phyloP scores from a whole-genome alignment of 2,797 vertebrate species.

The Halcyon chelicuti region DNA sequence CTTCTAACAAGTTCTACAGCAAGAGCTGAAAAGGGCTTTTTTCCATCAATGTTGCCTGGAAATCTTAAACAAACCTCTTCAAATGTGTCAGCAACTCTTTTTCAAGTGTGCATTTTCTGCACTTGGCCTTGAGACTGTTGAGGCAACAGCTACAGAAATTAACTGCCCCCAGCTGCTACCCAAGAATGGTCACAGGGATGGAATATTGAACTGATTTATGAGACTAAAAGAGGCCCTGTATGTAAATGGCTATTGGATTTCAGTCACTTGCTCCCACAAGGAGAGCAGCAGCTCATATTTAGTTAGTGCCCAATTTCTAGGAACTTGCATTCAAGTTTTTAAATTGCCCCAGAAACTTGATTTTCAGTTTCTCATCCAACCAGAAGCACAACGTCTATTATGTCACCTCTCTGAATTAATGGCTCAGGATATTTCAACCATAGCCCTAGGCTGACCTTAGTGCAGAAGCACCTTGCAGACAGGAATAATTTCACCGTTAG shows the following conservation, averaged over 20 bases:
- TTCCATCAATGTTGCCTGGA: not conserved
- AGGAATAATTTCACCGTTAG: not conserved
- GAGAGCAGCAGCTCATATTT: not conserved
- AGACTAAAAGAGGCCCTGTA: not conserved
- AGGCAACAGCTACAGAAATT: not conserved
- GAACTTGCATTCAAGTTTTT: not conserved
- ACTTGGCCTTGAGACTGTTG: not conserved
- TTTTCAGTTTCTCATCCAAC: not conserved
- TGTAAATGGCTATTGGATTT: not conserved
- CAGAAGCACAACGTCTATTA: not conserved
- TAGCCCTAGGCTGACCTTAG: not conserved
- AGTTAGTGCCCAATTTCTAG: not conserved
- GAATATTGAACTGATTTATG: not conserved
- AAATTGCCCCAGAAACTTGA: not conserved
- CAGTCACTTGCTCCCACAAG: not conserved
- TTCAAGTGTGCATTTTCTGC: not conserved
- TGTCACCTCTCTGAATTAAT: not conserved
- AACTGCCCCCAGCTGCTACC: not conserved
- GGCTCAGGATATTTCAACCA: not conserved
- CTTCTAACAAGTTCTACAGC: not conserved
- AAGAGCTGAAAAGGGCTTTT: not conserved
- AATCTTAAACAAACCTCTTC: not conserved
- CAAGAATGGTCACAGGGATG: not conserved
- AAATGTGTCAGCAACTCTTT: not conserved
- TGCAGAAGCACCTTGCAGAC: not conserved